A percentile compares a stretch with the other conserved stretches of the same genome.
These are phyloP conservation scores for Epinotia brunnichana DNA, from an alignment of 2,888 invertebrate genomes.

Conservation along the genomic window DNA sequence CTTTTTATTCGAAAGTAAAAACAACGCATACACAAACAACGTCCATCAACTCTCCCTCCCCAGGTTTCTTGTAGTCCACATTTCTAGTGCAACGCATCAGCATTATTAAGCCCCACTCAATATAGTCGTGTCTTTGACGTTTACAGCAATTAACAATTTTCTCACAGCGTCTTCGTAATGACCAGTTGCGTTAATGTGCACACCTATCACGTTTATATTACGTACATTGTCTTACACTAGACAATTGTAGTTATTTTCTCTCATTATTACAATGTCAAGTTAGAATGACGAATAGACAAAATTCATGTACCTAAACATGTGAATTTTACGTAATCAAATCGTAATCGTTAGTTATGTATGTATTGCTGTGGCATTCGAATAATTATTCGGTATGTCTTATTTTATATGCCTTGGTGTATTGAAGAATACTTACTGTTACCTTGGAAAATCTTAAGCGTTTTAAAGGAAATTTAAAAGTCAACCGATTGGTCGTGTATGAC, in stretches of 20 bases:
- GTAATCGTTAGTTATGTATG: not conserved
- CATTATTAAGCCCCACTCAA: conserved; percentile 16
- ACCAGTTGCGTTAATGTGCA: conserved; percentile 43
- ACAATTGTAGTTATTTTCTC: conserved; percentile 51
- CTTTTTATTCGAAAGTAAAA: conserved; percentile 42
- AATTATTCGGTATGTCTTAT: not conserved
- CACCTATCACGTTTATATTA: conserved; percentile 35
- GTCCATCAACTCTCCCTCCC: not conserved
- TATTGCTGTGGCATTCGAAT: not conserved
- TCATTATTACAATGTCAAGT: conserved; percentile 45
- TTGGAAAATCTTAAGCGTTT: not conserved
- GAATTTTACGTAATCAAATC: conserved; percentile 4
- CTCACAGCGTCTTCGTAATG: conserved; percentile 40
- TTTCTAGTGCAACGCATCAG: conserved; percentile 20
- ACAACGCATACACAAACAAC: conserved; percentile 22
- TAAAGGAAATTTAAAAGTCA: not conserved
- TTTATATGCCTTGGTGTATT: not conserved
- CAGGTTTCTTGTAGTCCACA: not conserved
- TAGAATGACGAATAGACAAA: conserved; percentile 11
- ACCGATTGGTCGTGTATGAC: not conserved
- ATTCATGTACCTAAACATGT: conserved; percentile 17
- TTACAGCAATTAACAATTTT: conserved; percentile 35
- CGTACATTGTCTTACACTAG: conserved; percentile 37
- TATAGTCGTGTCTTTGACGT: conserved; percentile 24
- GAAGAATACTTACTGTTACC: not conserved